These are phyloP conservation scores for Liasis olivaceus DNA, from an alignment of 2,797 vertebrate genomes.

Conservation along the genomic window DNA sequence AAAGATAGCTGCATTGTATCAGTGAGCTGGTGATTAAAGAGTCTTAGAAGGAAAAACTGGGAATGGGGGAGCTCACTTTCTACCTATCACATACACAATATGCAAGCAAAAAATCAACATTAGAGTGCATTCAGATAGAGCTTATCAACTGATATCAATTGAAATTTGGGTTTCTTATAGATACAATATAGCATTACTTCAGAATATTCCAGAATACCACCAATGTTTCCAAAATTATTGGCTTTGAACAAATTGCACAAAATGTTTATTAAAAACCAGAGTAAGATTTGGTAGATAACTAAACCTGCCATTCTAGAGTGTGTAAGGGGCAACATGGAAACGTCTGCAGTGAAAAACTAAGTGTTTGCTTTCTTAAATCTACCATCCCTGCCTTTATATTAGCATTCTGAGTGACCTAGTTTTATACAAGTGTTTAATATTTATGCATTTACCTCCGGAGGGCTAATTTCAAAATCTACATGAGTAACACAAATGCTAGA, in stretches of 20 bases:
- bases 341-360: slow-evolving; percentile 7
- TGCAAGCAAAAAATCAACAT: neutral
- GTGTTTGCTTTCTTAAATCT: neutral
- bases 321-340: neutral
- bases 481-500: slow-evolving; percentile 15
- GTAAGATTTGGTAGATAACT: neutral
- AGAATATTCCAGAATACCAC: neutral
- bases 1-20: neutral
- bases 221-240: neutral
- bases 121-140: neutral
- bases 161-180: neutral
- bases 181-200: neutral
- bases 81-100: neutral
- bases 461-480: neutral
- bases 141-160: neutral
- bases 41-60: neutral
- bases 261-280: neutral
- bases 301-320: neutral
- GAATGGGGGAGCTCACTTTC: neutral
- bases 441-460: slow-evolving; percentile 12
- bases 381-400: neutral
- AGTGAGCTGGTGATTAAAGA: neutral
- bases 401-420: neutral
- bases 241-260: neutral
- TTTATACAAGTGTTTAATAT: slow-evolving; percentile 16